A percentile compares a stretch with the other conserved stretches of the same genome.
Evolutionary conservation across 1,140 invertebrate genomes (phyloP).

Genomic region (Dryas iulia): DNA sequence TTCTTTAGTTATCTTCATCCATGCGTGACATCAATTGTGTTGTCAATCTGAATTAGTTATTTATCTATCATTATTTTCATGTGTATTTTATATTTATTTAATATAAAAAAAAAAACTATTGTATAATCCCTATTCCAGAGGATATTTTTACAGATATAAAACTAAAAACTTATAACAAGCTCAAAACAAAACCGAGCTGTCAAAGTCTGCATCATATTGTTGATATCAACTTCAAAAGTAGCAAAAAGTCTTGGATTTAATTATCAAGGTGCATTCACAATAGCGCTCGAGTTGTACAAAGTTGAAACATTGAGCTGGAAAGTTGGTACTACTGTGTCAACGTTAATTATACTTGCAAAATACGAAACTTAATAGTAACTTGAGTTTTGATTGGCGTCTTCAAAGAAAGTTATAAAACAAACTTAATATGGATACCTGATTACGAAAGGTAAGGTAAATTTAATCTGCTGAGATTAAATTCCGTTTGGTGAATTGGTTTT

Average conservation of each 20-base stretch:
- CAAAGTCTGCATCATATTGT: constrained; percentile 12
- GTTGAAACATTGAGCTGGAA: constrained; percentile 29
- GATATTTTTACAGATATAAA: too few species aligned
- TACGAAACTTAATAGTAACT: constrained; percentile 10
- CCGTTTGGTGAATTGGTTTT: too few species aligned
- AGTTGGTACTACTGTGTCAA: constrained; percentile 18
- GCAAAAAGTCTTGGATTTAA: constrained; percentile 21
- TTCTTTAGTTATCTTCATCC: too few species aligned
- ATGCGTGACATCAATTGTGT: too few species aligned
- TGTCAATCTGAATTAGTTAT: too few species aligned
- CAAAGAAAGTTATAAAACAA: constrained; percentile 1
- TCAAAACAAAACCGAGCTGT: not conserved
- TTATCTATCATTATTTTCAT: too few species aligned
- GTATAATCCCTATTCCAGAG: too few species aligned
- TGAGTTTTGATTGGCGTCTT: constrained; percentile 15
- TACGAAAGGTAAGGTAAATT: not conserved
- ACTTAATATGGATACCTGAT: not conserved
- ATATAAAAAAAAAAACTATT: too few species aligned
- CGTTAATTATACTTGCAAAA: constrained; percentile 23
- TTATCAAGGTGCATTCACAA: constrained; percentile 24
- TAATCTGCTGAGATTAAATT: not conserved
- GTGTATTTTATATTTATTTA: too few species aligned
- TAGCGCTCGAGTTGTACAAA: constrained; percentile 18
- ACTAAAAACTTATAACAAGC: not conserved
- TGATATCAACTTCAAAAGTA: constrained; percentile 7